Percentiles rank a stretch among this genome's conserved stretches.
These are phyloP conservation scores for Acomys russatus DNA, from an alignment of 2,797 vertebrate genomes.

Conservation along the genomic window DNA sequence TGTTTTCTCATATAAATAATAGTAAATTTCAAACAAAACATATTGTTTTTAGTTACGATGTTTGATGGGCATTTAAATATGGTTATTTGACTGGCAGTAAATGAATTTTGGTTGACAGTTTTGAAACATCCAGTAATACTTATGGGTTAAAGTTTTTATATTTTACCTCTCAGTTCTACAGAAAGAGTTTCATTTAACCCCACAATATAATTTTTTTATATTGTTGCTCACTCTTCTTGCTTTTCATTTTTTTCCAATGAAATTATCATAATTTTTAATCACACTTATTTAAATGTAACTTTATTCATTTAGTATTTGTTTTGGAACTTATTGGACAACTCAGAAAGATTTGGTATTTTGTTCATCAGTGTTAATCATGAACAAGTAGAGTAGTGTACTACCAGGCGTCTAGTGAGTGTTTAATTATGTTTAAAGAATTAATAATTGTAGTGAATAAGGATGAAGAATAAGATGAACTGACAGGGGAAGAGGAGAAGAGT, in stretches of 20 bases:
- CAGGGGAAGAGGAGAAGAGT: neutral
- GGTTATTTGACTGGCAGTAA: neutral
- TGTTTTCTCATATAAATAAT: constrained; percentile 34
- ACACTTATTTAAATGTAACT: constrained; percentile 9
- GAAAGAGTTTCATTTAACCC: neutral
- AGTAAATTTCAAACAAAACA: neutral
- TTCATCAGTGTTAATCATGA: neutral
- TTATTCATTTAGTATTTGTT: constrained; percentile 15
- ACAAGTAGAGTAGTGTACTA: neutral
- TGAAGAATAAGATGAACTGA: neutral
- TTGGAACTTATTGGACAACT: neutral
- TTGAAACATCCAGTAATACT: neutral
- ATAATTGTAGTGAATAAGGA: too few species aligned
- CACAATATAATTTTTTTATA: neutral
- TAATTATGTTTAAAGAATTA: neutral
- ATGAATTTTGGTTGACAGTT: neutral
- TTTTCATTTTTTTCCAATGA: neutral
- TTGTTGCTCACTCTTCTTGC: neutral
- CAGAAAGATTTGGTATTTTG: neutral
- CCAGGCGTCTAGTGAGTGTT: neutral
- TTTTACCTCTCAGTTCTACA: constrained; percentile 2
- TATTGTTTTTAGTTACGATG: neutral
- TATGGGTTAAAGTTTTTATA: neutral
- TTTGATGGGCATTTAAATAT: neutral
- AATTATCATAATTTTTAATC: neutral